A percentile compares a stretch with the other conserved stretches of the same genome.
Evolutionary conservation across 2,888 invertebrate species (phyloP).

Genomic region (Prosopocoilus inquinatus): DNA sequence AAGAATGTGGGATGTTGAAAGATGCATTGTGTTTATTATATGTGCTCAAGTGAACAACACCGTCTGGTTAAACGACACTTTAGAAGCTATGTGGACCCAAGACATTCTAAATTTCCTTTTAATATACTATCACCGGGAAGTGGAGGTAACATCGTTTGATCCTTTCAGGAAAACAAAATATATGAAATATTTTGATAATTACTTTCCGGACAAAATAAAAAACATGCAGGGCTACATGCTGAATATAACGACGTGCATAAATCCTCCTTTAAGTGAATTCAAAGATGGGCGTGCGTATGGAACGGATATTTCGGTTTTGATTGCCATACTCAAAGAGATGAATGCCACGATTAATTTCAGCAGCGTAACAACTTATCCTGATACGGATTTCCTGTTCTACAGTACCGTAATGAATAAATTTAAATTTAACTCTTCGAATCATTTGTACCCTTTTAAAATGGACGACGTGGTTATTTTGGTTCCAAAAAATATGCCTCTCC

Average conservation of each 20-base stretch:
- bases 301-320: background rate
- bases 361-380: no score
- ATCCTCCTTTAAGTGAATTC: background rate
- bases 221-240: background rate
- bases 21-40: background rate
- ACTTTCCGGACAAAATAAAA: background rate
- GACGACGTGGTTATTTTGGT: conserved; percentile 4
- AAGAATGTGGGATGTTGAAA: no score
- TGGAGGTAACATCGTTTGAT: background rate
- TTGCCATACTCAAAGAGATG: background rate
- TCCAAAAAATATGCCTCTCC: background rate
- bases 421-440: background rate
- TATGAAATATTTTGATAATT: background rate
- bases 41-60: background rate
- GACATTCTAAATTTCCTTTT: background rate
- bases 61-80: background rate
- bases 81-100: background rate
- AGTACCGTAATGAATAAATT: background rate
- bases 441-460: background rate
- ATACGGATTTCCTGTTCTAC: no score
- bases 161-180: background rate
- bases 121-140: background rate
- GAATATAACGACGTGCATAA: background rate
- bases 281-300: background rate
- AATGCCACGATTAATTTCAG: no score